A percentile compares a stretch with the other conserved stretches of the same genome.
These are phyloP conservation scores for Panurus biarmicus DNA, from an alignment of 2,113 vertebrate species.

Conservation along the genomic window DNA sequence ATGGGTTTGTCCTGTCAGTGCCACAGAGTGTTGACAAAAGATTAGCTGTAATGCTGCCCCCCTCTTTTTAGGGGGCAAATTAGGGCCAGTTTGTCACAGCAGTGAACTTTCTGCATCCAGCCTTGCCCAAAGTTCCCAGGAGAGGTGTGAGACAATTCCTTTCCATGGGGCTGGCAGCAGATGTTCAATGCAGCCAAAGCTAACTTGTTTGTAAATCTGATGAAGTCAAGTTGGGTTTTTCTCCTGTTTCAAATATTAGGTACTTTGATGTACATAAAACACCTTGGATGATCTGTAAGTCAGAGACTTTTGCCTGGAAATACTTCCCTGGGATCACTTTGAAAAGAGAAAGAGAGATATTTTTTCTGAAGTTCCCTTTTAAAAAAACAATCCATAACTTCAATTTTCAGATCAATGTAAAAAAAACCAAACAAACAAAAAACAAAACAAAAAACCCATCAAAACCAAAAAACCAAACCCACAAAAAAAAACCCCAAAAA, in stretches of 20 bases:
- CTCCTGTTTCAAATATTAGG: neutral
- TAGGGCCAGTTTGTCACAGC: neutral
- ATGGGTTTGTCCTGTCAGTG: neutral
- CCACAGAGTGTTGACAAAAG: neutral
- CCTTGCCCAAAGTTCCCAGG: neutral
- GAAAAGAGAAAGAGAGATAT: neutral
- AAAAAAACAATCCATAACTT: constrained; percentile 15
- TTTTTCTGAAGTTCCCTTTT: neutral
- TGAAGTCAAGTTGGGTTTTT: neutral
- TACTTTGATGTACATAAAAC: neutral
- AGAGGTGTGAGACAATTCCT: neutral
- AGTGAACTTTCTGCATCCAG: neutral
- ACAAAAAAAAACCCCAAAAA: no score
- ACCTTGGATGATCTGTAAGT: neutral
- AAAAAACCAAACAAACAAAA: neutral
- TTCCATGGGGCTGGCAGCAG: neutral
- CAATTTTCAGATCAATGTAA: neutral
- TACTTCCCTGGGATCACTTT: neutral
- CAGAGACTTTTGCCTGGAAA: neutral
- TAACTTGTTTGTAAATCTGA: neutral
- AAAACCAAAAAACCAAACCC: no score
- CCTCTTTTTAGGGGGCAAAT: neutral
- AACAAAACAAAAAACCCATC: neutral
- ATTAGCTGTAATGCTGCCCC: neutral
- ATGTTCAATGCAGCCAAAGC: neutral